Evolutionary conservation across 2,113 vertebrate species (phyloP).

Genomic region (Zosterops hypoxanthus): DNA sequence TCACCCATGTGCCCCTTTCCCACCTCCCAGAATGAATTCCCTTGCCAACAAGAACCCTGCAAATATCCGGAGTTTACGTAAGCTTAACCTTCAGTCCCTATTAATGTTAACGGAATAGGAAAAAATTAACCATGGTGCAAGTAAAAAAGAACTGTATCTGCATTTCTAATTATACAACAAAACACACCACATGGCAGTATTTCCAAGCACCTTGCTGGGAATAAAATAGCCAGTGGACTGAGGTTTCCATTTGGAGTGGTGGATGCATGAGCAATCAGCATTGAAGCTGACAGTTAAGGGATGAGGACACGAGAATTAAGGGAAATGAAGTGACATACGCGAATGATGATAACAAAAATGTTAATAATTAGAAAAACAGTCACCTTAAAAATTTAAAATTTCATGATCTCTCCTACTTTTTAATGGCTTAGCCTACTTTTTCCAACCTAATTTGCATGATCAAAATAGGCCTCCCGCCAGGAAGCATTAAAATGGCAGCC

Average conservation of each 20-base stretch:
- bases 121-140: slow-evolving; percentile 17
- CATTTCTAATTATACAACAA: slow-evolving; percentile 6
- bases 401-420: slow-evolving; percentile 35
- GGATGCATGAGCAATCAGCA: not conserved
- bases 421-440: slow-evolving; percentile 58
- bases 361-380: slow-evolving; percentile 1
- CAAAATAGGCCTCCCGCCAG: slow-evolving; percentile 65
- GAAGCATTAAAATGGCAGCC: slow-evolving; percentile 60
- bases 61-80: not conserved
- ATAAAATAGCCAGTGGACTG: not conserved
- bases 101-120: slow-evolving; percentile 9
- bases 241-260: not conserved
- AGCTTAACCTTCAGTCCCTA: slow-evolving; percentile 39
- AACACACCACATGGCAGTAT: not conserved
- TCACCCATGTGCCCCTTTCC: not conserved
- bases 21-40: not conserved
- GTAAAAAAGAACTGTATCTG: not conserved
- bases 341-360: not conserved
- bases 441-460: slow-evolving; percentile 62
- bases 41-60: not conserved
- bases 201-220: slow-evolving; percentile 41
- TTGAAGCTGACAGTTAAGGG: not conserved
- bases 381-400: slow-evolving; percentile 37
- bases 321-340: not conserved
- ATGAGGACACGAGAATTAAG: not conserved